Base-by-base conservation (phyloP, 2,797 vertebrate species). In the Falco concolor region DNA sequence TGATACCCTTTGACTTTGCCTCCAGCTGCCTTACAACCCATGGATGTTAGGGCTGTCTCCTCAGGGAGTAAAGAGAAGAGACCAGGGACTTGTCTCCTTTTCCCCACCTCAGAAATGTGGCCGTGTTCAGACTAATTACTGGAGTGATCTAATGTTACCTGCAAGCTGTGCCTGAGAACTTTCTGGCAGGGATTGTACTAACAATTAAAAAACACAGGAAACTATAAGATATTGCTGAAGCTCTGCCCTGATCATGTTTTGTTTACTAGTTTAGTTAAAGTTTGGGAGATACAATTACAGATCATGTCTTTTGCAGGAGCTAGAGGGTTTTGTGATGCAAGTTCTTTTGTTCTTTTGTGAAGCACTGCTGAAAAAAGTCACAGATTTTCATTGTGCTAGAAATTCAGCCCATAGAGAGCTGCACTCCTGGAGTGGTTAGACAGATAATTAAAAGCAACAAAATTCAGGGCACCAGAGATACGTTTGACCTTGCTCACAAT, bases 371-470 rank as follows among this genome's bases (percentile, higher is more conserved):
- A 90, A 21, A 38, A 83, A 14, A 65, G 17, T 20, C 10, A 24
- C 69, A 83, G 30, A 74, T 56, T 79, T 92, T 89, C 23, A 36
- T 60, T 75, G 49, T 44, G 45, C 87, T 83, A 72, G 78, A 96
- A 91, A 85, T 63, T 92, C 74, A 87, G 36, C 44, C 67, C n/a
- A 50, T 14, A 42, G 84, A 94, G 84, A 70, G 24, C 56, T 75
- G 49, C 5, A 4, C 38, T 87, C 28, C 53, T 80, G 5, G 2
- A 89, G 78, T 57, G 38, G 78, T 95, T 85, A 78, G 44, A 72
- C 4, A 85, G 95, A 87, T 94, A 96, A 95, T 92, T 96, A 95
- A 92, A 92, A 87, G 84, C 24, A 67, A 64, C 13, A 85, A 75
- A 93, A 97, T 87, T 87, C 78, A 81, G 93, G 82, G n/a, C 90